Base-by-base conservation (phyloP, 1,140 invertebrate genomes). In the Drosophila athabasca region DNA sequence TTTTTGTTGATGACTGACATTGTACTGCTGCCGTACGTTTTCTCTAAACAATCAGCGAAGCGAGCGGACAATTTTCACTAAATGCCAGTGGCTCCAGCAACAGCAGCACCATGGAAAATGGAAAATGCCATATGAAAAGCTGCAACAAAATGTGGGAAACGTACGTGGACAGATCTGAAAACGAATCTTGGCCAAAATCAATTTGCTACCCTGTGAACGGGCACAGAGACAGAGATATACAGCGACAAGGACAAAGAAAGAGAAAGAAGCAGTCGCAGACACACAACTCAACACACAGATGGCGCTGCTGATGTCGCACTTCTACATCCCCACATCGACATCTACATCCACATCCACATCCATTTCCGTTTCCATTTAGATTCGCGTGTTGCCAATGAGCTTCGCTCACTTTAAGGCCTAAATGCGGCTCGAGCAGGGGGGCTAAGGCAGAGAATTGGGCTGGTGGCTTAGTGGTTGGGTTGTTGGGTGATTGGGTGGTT, bases 1-100 rank as follows among this genome's bases (percentile, higher is more conserved):
- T 19, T 19, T 19, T 19, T 19, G 17, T 31, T 64, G 73, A 64
- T 84, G 61, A 59, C 73, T 84, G 74, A 87, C 81, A 85, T 85
- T 85, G 81, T 66, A 73, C 31, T 43, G 68, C 60, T 76, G 71
- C 55, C 60, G 57, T 50, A 66, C 72, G 84, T 75, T 84, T 84
- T 80, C 64, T 76, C 81, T 85, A 81, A 85, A 85, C 81, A 85
- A 85, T 87, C 83, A 84, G 64, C 80, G 76, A 81, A 85, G 78
- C 81, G 83, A 78, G 52, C 69, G 73, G 69, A 52, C 82, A 87
- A 81, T 84, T 84, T 85, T 80, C 62, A 73, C 80, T 80, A 83
- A 83, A 76, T 83, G 80, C 80, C 80, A 57, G 7, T 11, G 31
- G 29, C 17, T 35, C 45, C 58, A 52, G 46, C 61, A 76, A 71